Conservation (phyloP, 1,140 invertebrate genomes). For the Drosophila biarmipes region DNA sequence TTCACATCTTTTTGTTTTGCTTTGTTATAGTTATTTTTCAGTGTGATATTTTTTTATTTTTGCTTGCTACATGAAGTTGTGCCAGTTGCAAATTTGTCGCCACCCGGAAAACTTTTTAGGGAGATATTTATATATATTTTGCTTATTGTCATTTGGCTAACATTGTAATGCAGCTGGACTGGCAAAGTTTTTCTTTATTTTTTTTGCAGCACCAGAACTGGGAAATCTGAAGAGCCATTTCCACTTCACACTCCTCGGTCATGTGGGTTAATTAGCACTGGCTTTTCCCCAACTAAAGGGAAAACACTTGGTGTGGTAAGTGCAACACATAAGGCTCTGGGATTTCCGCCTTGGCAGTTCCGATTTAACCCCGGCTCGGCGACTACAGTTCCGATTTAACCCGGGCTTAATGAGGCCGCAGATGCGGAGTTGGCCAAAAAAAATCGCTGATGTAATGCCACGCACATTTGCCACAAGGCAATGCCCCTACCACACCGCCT, state of each 20-base stretch:
- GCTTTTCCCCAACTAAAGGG: constrained; percentile 24
- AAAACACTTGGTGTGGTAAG: constrained; percentile 40
- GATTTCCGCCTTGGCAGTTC: constrained; percentile 55
- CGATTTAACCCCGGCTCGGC: constrained; percentile 60
- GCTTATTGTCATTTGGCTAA: constrained; percentile 61
- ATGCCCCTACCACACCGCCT: constrained; percentile 30
- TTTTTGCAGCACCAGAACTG: constrained; percentile 4
- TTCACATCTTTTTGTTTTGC: constrained; percentile 44
- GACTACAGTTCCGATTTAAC: constrained; percentile 70
- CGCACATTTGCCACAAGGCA: constrained; percentile 61
- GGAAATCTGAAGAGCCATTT: constrained; percentile 18
- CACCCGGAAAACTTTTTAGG: constrained; percentile 29
- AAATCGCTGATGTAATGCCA: constrained; percentile 68
- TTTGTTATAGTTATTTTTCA: constrained; percentile 27
- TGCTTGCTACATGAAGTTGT: constrained; percentile 42
- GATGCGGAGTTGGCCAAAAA: constrained; percentile 22
- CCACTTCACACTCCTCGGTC: constrained; percentile 32
- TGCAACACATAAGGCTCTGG: not conserved
- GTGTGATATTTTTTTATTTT: constrained; percentile 24
- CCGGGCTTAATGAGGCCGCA: constrained; percentile 57
- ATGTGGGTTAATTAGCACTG: constrained; percentile 62
- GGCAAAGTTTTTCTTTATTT: constrained; percentile 6
- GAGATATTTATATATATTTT: constrained; percentile 30
- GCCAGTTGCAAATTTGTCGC: constrained; percentile 36
- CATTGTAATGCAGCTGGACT: constrained; percentile 53